Base-by-base conservation (phyloP, 2,113 vertebrate species). In the Dolichotis patagonum region DNA sequence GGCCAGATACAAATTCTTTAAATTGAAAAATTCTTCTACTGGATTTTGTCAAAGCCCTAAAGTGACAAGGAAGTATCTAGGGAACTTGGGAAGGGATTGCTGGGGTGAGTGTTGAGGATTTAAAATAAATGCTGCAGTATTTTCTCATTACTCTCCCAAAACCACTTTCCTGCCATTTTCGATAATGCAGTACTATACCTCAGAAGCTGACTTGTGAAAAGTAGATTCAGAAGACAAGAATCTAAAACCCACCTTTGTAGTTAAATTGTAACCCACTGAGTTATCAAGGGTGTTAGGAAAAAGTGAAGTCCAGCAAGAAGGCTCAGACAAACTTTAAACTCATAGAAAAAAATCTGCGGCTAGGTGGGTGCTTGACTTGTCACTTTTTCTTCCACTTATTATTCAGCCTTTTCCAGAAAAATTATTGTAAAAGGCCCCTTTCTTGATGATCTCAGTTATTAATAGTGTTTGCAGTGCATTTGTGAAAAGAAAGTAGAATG, bases 281-380 rank as follows among this genome's bases (percentile, higher is more conserved):
- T 12, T 32, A 49, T 32, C 19, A 85, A 67, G 11, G 7, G 10
- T 91, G 60, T 71, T 80, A 56, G 41, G 4, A 81, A 60, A 43
- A 43, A 86, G 19, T 35, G 35, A 97, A 77, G n/a, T 86, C n/a
- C 63, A 71, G 20, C 46, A 75, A 90, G 46, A 96, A 83, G 17
- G 9, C 62, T 75, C 43, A 62, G 71, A 69, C 46, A 71, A 71
- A 62, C 35, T 95, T 63, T 60, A 83, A 67, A 52, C 77, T 82
- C 22, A 78, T 54, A 19, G 11, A 73, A 69, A 49, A 67, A 49
- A 62, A 49, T 67, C 63, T 69, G 52, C 1, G 81, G 38, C 30
- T 86, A 58, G 22, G 19, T n/a, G 17, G 22, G 11, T 2, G 38
- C 24, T 54, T 62, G 41, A 80, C 69, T 78, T 80, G 19, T 1